Percentiles rank a stretch among this genome's conserved stretches.
These are phyloP conservation scores for Limnephilus lunatus DNA, from an alignment of 2,888 invertebrate genomes.

Conservation along the genomic window DNA sequence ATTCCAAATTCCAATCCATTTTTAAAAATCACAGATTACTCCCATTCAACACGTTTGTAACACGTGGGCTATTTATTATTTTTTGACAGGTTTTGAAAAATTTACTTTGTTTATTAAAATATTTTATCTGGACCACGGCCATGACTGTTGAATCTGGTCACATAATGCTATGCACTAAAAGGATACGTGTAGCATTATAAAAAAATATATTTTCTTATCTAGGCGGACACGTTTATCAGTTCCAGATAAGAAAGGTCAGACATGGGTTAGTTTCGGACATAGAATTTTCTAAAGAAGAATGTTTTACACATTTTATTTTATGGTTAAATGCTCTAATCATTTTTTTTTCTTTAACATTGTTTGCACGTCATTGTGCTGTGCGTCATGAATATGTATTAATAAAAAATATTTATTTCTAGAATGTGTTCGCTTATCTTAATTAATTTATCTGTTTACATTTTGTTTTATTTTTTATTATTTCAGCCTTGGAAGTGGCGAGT, in stretches of 20 bases:
- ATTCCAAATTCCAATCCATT: not conserved
- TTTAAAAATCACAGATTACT: not conserved
- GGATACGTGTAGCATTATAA: not conserved
- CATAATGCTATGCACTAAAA: not conserved
- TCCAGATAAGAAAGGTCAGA: not conserved
- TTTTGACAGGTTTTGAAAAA: not conserved
- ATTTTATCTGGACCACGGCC: not conserved
- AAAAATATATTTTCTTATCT: not conserved
- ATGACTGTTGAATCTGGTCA: not conserved
- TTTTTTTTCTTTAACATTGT: not conserved
- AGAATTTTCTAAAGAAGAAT: not conserved
- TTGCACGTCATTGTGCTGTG: not conserved
- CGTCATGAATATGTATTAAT: not conserved
- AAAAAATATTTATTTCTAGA: not conserved
- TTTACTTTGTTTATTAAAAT: not conserved
- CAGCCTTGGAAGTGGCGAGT: conserved; percentile 81
- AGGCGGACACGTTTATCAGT: not conserved
- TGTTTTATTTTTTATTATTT: conserved; percentile 65
- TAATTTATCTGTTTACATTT: not conserved
- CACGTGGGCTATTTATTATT: not conserved
- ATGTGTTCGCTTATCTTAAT: not conserved
- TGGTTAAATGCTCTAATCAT: not conserved
- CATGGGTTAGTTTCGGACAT: not conserved
- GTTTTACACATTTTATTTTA: not conserved
- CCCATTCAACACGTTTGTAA: not conserved